Percentiles rank a stretch among this genome's conserved stretches.
Evolutionary conservation across 2,888 invertebrate species (phyloP).

Genomic region (Caradrina clavipalpis): DNA sequence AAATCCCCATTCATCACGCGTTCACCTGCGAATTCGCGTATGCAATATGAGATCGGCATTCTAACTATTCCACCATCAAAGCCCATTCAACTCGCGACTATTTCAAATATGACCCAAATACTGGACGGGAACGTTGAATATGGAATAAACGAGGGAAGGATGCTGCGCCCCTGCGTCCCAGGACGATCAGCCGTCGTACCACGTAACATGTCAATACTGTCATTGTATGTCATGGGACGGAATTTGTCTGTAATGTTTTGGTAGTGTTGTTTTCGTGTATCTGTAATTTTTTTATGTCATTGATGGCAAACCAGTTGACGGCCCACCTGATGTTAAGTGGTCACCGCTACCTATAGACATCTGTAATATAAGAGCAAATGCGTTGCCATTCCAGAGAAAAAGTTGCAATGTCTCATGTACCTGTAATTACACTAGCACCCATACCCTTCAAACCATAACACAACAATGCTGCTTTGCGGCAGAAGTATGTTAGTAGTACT

Average conservation of each 20-base stretch:
- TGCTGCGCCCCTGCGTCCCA: constrained; percentile 38
- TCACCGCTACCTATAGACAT: too few relatives aligned
- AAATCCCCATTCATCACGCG: constrained; percentile 48
- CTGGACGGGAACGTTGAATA: constrained; percentile 57
- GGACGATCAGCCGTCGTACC: constrained; percentile 7
- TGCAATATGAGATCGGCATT: constrained; percentile 54
- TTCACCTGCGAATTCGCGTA: constrained; percentile 57
- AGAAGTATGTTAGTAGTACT: too few relatives aligned
- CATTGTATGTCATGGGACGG: constrained; percentile 1
- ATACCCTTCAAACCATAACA: too few relatives aligned
- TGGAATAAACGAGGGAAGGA: constrained; percentile 56
- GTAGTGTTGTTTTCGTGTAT: neutral
- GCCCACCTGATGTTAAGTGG: too few relatives aligned
- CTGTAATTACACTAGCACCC: too few relatives aligned
- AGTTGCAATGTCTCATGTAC: too few relatives aligned
- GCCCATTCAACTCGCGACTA: constrained; percentile 70
- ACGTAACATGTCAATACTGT: constrained; percentile 22
- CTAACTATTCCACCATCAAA: constrained; percentile 64
- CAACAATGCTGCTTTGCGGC: too few relatives aligned
- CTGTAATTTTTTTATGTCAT: too few relatives aligned
- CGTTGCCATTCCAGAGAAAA: too few relatives aligned
- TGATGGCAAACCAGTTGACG: too few relatives aligned
- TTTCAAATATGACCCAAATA: constrained; percentile 77
- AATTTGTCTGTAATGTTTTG: neutral
- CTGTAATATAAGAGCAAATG: too few relatives aligned